phyloP scores from a whole-genome alignment of 1,140 invertebrate genomes.

The Hylaeus anthracinus region DNA sequence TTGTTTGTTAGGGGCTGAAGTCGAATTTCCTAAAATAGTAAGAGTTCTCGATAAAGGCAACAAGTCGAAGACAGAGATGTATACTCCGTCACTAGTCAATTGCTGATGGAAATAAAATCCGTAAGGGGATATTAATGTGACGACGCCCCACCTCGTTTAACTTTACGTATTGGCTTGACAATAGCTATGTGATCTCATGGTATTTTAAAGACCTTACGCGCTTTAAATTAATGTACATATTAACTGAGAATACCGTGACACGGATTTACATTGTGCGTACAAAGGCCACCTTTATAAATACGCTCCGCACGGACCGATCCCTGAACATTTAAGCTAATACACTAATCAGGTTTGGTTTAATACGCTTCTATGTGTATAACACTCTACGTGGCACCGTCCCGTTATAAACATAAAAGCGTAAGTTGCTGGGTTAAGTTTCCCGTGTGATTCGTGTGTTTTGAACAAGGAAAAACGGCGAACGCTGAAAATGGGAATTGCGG shows the following conservation, averaged over 20 bases:
- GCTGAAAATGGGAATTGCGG: not conserved
- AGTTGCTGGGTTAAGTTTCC: not conserved
- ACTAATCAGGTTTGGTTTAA: not conserved
- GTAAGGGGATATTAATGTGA: not conserved
- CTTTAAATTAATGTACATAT: slow-evolving; percentile 1
- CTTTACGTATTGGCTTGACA: not conserved
- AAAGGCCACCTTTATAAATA: not conserved
- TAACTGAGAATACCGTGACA: not conserved
- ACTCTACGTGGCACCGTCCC: not conserved
- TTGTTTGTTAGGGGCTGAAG: too few species aligned
- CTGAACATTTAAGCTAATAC: not conserved
- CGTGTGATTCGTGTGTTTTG: not conserved
- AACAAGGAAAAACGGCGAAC: too few species aligned
- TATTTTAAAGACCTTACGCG: too few species aligned
- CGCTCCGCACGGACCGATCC: not conserved
- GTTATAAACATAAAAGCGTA: not conserved
- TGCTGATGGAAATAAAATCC: not conserved
- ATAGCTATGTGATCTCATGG: not conserved
- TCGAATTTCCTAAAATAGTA: too few species aligned
- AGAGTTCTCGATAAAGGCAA: too few species aligned
- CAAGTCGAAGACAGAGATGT: too few species aligned
- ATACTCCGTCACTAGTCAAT: not conserved
- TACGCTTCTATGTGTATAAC: not conserved
- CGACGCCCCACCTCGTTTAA: not conserved
- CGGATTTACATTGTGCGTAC: too few species aligned